Evolutionary conservation across 2,888 invertebrate genomes (phyloP), one percentile per base, ranked within the genome.

Genomic region (Lasioglossum malachurum): DNA sequence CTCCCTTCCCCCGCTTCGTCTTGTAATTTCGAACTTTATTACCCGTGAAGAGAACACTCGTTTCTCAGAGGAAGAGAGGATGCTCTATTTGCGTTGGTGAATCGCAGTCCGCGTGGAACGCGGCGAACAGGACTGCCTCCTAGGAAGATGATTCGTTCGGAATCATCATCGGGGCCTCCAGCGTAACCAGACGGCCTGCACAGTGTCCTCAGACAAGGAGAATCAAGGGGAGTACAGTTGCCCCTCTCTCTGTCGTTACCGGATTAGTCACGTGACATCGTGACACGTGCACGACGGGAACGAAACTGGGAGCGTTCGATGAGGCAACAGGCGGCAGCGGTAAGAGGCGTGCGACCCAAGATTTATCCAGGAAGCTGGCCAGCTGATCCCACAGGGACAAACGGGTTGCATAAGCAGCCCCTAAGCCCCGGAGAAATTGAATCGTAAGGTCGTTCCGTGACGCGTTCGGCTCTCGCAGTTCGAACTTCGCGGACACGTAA

Each of bases 371-470:
- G 60, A 60, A 60, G 27, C 60, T 27, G 60, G 14, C 27, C 60
- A 60, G 27, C 5, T 0, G 60, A 60, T 60, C 60, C 60, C 14
- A 60, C 60, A 14, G 60, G 60, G 27, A 60, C 27, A 60, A 60
- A 14, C 5, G 60, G 27, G 27, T 60, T 60, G 60, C 60, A 27
- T 27, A 60, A 60, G 14, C 60, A 27, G 27, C 5, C 60, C 60
- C 27, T 5, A 60, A 60, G 27, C 27, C 5, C 60, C 27, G 23
- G 82, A 86, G 86, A 86, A 78, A 87, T 78, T 83, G 72, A 83
- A 82, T 87, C 83, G 86, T 87, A 87, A 87, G 83, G 80, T 83
- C 87, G 72, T 38, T 27, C 77, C 77, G 77, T 71, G 74, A 82
- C 69, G 86, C 76, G 49, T 67, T 57, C 76, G 16, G 85, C 31